Conservation (phyloP, 2,797 vertebrate species). For the Liasis olivaceus region DNA sequence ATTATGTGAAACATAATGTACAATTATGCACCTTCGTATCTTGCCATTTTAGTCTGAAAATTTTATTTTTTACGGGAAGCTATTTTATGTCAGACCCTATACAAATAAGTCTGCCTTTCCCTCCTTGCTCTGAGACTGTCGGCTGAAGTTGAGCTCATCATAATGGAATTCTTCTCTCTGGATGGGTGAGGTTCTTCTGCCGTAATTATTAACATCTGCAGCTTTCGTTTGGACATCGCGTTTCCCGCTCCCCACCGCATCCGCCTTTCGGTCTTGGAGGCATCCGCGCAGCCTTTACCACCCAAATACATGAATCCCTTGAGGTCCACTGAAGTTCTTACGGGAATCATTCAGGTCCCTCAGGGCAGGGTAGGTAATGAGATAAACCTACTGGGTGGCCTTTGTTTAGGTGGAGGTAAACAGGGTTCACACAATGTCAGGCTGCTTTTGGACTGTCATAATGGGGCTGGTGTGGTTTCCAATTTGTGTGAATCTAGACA, state of each 20-base stretch:
- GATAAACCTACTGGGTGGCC: background rate
- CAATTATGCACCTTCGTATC: background rate
- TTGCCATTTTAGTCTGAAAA: background rate
- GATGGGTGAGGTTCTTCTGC: conserved; percentile 61
- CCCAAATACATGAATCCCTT: background rate
- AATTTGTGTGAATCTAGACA: background rate
- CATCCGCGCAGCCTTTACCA: background rate
- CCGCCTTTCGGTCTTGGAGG: background rate
- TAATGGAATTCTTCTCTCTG: conserved; percentile 60
- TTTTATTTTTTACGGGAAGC: background rate
- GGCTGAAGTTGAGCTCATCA: conserved; percentile 67
- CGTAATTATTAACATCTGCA: conserved; percentile 69
- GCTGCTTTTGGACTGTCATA: background rate
- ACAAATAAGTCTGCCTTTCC: background rate
- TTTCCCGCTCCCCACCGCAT: background rate
- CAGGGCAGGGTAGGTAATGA: background rate
- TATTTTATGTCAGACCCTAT: background rate
- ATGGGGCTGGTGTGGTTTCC: background rate
- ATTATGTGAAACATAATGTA: background rate
- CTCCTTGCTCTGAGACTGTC: conserved; percentile 31
- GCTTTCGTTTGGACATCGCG: conserved; percentile 32
- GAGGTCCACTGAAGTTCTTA: background rate
- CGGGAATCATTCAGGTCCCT: background rate
- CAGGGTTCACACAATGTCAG: background rate
- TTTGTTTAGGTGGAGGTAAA: background rate